phyloP scores from a whole-genome alignment of 2,113 vertebrate species.

The Sclerurus mexicanus region DNA sequence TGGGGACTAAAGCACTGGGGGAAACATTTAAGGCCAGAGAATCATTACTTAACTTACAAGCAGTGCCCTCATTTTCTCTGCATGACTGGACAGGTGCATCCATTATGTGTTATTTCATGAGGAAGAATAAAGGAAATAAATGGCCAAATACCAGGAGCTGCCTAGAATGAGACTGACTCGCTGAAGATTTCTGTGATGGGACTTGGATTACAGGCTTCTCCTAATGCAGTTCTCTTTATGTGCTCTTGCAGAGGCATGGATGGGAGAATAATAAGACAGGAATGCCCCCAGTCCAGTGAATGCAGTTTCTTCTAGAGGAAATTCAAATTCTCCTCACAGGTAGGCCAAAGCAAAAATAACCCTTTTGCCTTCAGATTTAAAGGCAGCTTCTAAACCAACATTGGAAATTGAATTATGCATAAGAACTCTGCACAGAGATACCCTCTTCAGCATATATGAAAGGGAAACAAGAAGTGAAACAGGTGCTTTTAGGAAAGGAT shows the following conservation, averaged over 20 bases:
- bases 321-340: background rate
- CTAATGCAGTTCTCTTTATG: background rate
- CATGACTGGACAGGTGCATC: conserved; percentile 33
- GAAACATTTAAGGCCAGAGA: conserved; percentile 3
- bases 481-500: background rate
- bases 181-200: conserved; percentile 11
- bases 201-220: conserved; percentile 29
- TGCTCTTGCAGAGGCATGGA: background rate
- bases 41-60: conserved; percentile 53
- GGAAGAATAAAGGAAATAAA: conserved; percentile 52
- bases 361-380: background rate
- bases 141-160: conserved; percentile 1
- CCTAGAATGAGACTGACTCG: background rate
- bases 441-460: background rate
- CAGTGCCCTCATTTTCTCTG: conserved; percentile 39
- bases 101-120: conserved; percentile 51
- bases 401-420: background rate
- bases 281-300: background rate
- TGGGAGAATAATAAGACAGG: conserved; percentile 9
- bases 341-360: background rate
- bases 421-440: background rate
- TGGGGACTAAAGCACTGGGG: background rate
- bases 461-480: background rate
- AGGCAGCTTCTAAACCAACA: background rate
- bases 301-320: background rate